These are phyloP conservation scores for Uropetala carovei DNA, from an alignment of 2,888 invertebrate genomes.

Conservation along the genomic window DNA sequence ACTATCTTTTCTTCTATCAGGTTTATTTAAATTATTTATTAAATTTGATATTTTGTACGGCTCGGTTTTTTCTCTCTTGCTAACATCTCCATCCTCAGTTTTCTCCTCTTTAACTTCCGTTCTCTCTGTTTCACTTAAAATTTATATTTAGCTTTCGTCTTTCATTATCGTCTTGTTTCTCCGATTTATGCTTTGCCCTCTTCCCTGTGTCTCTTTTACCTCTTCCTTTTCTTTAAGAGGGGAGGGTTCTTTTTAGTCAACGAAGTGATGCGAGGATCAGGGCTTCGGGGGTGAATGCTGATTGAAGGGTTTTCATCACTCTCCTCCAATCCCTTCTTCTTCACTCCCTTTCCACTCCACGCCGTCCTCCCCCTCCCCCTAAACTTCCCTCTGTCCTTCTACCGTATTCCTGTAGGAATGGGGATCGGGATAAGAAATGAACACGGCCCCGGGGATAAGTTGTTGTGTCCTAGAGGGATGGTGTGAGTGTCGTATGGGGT, in stretches of 20 bases:
- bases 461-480: not conserved
- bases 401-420: not conserved
- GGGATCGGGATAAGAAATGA: slow-evolving; percentile 25
- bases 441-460: slow-evolving; percentile 8
- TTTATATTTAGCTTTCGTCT: too few relatives aligned
- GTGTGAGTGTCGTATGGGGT: not conserved
- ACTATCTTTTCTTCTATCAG: too few relatives aligned
- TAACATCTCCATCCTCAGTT: too few relatives aligned
- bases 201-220: not conserved
- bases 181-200: not conserved
- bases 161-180: not conserved
- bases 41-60: too few relatives aligned
- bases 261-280: not conserved
- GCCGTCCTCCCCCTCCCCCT: not conserved
- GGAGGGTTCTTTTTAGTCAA: not conserved
- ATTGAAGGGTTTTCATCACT: slow-evolving; percentile 3
- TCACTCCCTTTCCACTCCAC: not conserved
- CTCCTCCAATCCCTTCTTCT: too few relatives aligned
- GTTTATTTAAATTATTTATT: too few relatives aligned
- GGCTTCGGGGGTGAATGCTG: not conserved
- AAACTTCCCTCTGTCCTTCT: not conserved
- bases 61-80: too few relatives aligned
- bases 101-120: too few relatives aligned
- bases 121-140: too few relatives aligned
- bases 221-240: not conserved